Conservation (phyloP, 1,140 invertebrate genomes). For the Eriosoma lanigerum region DNA sequence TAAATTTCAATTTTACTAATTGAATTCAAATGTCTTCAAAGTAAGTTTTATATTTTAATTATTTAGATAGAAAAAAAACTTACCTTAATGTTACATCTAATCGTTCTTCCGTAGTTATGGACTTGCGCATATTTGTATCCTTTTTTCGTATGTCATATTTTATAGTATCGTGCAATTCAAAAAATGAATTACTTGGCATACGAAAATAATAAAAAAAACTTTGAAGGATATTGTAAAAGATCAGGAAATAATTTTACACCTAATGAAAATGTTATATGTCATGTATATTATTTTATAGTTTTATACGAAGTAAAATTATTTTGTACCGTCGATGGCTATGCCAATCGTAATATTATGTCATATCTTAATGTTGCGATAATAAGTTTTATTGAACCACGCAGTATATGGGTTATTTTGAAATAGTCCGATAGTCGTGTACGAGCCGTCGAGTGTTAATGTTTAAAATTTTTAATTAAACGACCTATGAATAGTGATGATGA, state of each 20-base stretch:
- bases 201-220: slow-evolving; percentile 7
- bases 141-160: slow-evolving; percentile 11
- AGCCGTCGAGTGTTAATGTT: too few relatives aligned
- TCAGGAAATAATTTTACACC: not conserved
- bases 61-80: not conserved
- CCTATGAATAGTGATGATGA: too few relatives aligned
- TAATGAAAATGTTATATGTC: slow-evolving; percentile 1
- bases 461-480: too few relatives aligned
- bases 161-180: slow-evolving; percentile 23
- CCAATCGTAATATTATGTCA: too few relatives aligned
- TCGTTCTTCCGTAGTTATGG: slow-evolving; percentile 6
- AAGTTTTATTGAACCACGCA: too few relatives aligned
- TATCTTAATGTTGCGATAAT: too few relatives aligned
- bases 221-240: too few relatives aligned
- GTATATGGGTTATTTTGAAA: too few relatives aligned
- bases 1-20: not conserved
- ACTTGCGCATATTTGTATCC: slow-evolving; percentile 22
- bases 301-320: too few relatives aligned
- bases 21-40: not conserved
- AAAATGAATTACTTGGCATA: not conserved
- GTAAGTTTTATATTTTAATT: not conserved
- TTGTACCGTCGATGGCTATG: too few relatives aligned
- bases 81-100: slow-evolving; percentile 1
- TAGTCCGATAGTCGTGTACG: too few relatives aligned
- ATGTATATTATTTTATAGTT: too few relatives aligned